Evolutionary conservation across 2,888 invertebrate species (phyloP), one percentile per base, ranked within the genome.

Genomic region (Thymelicus lineola): DNA sequence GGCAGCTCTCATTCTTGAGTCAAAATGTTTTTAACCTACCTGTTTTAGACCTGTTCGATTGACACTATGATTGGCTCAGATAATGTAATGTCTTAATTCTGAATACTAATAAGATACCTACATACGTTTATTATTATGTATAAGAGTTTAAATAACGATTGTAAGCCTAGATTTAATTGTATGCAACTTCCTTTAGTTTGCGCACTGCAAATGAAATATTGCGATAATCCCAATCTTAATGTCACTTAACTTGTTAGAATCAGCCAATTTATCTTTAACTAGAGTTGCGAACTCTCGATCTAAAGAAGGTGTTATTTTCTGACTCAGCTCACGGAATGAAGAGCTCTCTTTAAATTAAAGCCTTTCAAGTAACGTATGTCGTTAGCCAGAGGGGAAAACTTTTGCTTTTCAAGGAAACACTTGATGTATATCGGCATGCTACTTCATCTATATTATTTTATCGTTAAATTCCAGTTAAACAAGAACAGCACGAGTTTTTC

Each of bases 251-350:
- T 59, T 57, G 36, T 48, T 59, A 35, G 36, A 66, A 59, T 60
- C 42, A 66, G 20, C 48, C 35, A 66, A 58, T 42, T 59, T 66
- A 59, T 66, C 59, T 48, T 36, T 38, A 66, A 60, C 60, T 66
- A 66, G 46, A 59, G 42, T 66, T 66, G n/a, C 20, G 7, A 66
- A 60, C 61, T 60, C 35, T 15, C 60, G 36, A 57, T 53, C 50
- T 42, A n/a, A 67, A 67, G 38, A 14, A 58, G 58, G 55, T 62
- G 45, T 68, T 62, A 62, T 65, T 62, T 57, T 62, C 67, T 53
- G 35, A 55, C 46, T 57, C 45, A 46, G 61, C 55, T 17, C 61
- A 61, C 55, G 67, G 62, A 55, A 62, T 68, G 46, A 68, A 68
- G 62, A 60, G 28, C 57, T 68, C 48, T 68, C 20, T 46, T 68